Evolutionary conservation across 2,113 vertebrate species (phyloP).

Genomic region (Megaceryle maxima): DNA sequence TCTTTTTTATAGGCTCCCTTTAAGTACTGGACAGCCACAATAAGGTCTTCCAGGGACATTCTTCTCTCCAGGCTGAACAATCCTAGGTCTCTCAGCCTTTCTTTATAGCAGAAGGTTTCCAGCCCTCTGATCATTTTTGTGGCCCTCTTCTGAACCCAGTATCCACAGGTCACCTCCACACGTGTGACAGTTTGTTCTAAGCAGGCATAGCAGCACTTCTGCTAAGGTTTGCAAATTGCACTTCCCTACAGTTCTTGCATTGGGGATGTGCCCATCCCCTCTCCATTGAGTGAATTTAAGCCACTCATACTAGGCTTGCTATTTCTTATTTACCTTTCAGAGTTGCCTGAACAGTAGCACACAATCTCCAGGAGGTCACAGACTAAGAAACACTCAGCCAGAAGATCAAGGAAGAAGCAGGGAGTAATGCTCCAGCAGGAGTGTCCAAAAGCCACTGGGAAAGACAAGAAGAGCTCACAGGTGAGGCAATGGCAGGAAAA

Average conservation of each 20-base stretch:
- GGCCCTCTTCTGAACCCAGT: not conserved
- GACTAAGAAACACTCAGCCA: not conserved
- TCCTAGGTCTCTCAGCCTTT: not conserved
- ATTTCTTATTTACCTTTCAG: not conserved
- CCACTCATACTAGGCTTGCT: not conserved
- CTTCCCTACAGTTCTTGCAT: not conserved
- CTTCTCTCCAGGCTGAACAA: too few relatives aligned
- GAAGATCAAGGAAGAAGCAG: not conserved
- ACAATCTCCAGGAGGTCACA: not conserved
- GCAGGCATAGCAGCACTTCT: not conserved
- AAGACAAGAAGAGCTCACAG: not conserved
- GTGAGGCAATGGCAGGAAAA: not conserved
- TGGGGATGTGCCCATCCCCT: too few relatives aligned
- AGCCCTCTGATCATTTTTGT: not conserved
- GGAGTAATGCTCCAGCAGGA: accelerated
- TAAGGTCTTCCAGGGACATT: too few relatives aligned
- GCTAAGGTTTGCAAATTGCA: not conserved
- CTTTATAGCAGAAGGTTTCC: not conserved
- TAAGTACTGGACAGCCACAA: too few relatives aligned
- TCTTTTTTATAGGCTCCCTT: too few relatives aligned
- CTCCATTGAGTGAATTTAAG: not conserved
- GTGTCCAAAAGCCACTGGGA: not conserved
- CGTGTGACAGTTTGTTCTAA: not conserved
- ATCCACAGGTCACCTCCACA: not conserved
- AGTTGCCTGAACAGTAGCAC: not conserved